Conservation (phyloP, 2,797 vertebrate genomes). For the Helarctos malayanus region DNA sequence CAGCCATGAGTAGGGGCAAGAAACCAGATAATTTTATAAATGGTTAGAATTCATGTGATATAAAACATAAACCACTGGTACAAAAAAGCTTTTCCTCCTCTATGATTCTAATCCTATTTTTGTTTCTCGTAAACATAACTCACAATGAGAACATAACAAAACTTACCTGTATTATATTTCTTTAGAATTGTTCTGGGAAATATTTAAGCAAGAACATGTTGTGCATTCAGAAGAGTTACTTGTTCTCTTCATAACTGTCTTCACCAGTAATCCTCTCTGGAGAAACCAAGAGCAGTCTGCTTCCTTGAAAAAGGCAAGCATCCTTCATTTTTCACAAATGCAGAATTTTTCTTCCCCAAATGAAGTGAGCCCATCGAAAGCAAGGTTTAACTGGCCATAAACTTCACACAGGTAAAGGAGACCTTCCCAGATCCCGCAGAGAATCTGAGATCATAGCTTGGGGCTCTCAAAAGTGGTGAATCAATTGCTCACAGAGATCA, state of each 20-base stretch:
- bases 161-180: slow-evolving; percentile 77
- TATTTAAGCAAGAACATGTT: slow-evolving; percentile 73
- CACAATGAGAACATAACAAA: slow-evolving; percentile 72
- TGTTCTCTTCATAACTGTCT: slow-evolving; percentile 68
- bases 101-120: slow-evolving; percentile 71
- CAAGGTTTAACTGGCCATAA: not conserved
- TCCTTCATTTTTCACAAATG: slow-evolving; percentile 23
- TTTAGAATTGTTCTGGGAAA: slow-evolving; percentile 76
- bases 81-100: slow-evolving; percentile 64
- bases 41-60: slow-evolving; percentile 66
- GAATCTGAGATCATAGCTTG: not conserved
- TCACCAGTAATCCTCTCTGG: slow-evolving; percentile 57
- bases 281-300: slow-evolving; percentile 28
- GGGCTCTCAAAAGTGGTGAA: slow-evolving; percentile 11
- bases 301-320: slow-evolving; percentile 44
- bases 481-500: not conserved
- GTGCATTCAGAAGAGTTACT: slow-evolving; percentile 74
- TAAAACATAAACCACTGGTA: slow-evolving; percentile 46
- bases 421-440: not conserved
- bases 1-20: slow-evolving; percentile 48
- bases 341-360: slow-evolving; percentile 33
- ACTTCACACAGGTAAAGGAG: not conserved
- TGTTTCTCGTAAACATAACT: slow-evolving; percentile 68
- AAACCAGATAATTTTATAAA: slow-evolving; percentile 74
- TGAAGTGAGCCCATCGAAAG: slow-evolving; percentile 25